phyloP scores from a whole-genome alignment of 2,888 invertebrate species.

The Mesodorylaimus sp. region DNA sequence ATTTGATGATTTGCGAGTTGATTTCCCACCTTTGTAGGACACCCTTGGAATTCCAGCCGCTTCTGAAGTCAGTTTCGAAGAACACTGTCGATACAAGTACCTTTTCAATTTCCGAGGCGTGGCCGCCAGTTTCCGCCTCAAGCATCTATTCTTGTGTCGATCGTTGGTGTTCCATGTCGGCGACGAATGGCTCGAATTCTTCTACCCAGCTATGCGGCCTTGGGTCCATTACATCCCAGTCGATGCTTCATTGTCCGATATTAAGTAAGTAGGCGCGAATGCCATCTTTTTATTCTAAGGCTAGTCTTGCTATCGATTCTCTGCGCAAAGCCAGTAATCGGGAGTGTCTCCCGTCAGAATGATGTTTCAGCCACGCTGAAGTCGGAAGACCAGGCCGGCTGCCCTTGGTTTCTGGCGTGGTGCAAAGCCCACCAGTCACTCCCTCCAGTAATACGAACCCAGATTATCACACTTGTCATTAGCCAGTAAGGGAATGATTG shows the following conservation, averaged over 20 bases:
- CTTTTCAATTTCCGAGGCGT: constrained; percentile 90
- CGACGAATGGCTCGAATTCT: constrained; percentile 82
- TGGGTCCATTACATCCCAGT: constrained; percentile 92
- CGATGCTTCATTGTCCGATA: constrained; percentile 47
- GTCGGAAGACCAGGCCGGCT: too few species aligned
- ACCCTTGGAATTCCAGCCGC: constrained; percentile 67
- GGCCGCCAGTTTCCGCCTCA: constrained; percentile 87
- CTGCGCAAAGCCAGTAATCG: too few species aligned
- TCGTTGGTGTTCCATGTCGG: constrained; percentile 86
- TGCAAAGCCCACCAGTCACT: too few species aligned
- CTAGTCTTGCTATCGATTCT: too few species aligned
- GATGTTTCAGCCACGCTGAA: neutral
- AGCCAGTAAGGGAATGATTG: too few species aligned
- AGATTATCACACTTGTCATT: too few species aligned
- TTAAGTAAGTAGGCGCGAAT: constrained; percentile 41
- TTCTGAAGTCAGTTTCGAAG: constrained; percentile 62
- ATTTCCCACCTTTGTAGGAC: constrained; percentile 43
- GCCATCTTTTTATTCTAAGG: constrained; percentile 1
- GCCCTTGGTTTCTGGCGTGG: too few species aligned
- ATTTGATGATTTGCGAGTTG: neutral
- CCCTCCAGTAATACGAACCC: too few species aligned
- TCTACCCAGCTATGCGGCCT: constrained; percentile 67
- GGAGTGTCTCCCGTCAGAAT: too few species aligned
- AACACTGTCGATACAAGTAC: constrained; percentile 62
- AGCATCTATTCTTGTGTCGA: constrained; percentile 76